These are phyloP conservation scores for Ictalurus punctatus DNA, from an alignment of 2,113 vertebrate species.

Conservation along the genomic window DNA sequence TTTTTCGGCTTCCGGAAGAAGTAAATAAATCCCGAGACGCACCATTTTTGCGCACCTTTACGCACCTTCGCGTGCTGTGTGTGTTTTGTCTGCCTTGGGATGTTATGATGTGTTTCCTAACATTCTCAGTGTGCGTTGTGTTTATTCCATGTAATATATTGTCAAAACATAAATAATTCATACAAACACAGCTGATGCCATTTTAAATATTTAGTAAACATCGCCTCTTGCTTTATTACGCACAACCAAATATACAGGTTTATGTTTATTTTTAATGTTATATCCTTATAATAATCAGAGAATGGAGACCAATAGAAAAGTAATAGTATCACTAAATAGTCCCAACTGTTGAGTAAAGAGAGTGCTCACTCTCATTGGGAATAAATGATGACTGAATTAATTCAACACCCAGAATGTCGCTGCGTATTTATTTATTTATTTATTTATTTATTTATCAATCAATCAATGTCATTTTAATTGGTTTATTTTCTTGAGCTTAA, in stretches of 20 bases:
- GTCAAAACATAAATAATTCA: neutral
- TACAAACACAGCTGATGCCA: neutral
- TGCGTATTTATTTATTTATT: neutral
- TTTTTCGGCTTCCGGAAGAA: neutral
- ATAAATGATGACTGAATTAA: neutral
- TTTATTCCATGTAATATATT: too few species aligned
- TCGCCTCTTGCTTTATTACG: neutral
- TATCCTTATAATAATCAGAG: too few species aligned
- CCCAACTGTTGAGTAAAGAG: neutral
- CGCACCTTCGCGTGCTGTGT: neutral
- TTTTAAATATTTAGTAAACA: neutral
- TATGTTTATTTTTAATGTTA: neutral
- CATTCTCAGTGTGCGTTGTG: neutral
- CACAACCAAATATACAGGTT: neutral
- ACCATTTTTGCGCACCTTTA: constrained; percentile 1
- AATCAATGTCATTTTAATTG: neutral
- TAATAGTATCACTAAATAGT: neutral
- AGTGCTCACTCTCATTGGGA: neutral
- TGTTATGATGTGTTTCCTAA: too few species aligned
- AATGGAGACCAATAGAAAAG: neutral
- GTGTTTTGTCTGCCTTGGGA: neutral
- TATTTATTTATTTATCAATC: neutral
- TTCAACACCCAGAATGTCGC: neutral
- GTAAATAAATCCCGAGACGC: neutral
- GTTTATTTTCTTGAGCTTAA: neutral